These are phyloP conservation scores for Esox lucius DNA, from an alignment of 2,797 vertebrate species.

Conservation along the genomic window DNA sequence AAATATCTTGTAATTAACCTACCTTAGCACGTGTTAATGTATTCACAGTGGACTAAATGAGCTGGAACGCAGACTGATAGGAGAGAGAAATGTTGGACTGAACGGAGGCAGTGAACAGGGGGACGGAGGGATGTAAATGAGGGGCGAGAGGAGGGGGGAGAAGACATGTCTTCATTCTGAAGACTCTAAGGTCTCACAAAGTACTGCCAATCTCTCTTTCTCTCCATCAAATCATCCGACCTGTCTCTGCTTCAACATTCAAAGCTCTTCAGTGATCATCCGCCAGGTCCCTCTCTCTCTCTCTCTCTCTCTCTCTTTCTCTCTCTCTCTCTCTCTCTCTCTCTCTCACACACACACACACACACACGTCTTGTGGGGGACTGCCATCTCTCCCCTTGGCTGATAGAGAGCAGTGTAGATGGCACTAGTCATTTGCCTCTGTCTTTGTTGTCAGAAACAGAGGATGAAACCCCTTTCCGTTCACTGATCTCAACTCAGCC, in stretches of 20 bases:
- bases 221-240: not conserved
- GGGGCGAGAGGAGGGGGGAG: constrained; percentile 3
- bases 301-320: constrained; percentile 13
- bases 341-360: constrained; percentile 22
- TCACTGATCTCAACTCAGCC: constrained; percentile 50
- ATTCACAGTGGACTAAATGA: constrained; percentile 57
- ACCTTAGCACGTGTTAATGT: constrained; percentile 67
- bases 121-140: constrained; percentile 5
- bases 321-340: not conserved
- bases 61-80: constrained; percentile 33
- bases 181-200: not conserved
- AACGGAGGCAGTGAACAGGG: not conserved
- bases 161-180: constrained; percentile 22
- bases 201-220: constrained; percentile 1
- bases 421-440: not conserved
- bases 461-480: constrained; percentile 14
- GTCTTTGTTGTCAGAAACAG: constrained; percentile 16
- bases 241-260: constrained; percentile 34
- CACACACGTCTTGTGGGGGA: not conserved
- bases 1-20: constrained; percentile 71
- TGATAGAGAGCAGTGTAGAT: constrained; percentile 28
- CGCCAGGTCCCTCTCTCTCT: constrained; percentile 19
- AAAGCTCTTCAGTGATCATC: constrained; percentile 19
- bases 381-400: constrained; percentile 8
- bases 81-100: not conserved